phyloP scores from a whole-genome alignment of 2,113 vertebrate genomes.

The Daubentonia madagascariensis region DNA sequence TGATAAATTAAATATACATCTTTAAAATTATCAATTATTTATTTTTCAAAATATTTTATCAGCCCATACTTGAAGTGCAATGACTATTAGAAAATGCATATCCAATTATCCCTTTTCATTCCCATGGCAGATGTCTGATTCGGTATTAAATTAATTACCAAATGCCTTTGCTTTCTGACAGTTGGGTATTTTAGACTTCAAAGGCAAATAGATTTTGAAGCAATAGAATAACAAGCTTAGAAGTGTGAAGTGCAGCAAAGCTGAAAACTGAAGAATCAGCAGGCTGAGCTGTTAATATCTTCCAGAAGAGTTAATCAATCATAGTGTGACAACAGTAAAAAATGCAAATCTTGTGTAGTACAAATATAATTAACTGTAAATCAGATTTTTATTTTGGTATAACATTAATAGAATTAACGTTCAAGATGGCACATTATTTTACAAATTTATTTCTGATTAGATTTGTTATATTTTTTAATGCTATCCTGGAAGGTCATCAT shows the following conservation, averaged over 20 bases:
- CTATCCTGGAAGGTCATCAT: background rate
- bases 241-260: constrained; percentile 68
- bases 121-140: constrained; percentile 59
- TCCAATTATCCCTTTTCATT: constrained; percentile 49
- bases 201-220: constrained; percentile 75
- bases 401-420: background rate
- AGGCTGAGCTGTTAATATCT: constrained; percentile 40
- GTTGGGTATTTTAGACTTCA: constrained; percentile 66
- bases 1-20: background rate
- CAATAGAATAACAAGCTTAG: constrained; percentile 74
- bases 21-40: background rate
- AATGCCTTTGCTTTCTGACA: constrained; percentile 68
- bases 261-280: constrained; percentile 75
- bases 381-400: background rate
- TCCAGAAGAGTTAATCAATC: constrained; percentile 65
- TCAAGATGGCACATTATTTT: background rate
- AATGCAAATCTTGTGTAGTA: background rate
- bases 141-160: constrained; percentile 77
- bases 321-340: background rate
- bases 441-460: background rate
- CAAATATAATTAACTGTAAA: background rate
- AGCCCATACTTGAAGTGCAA: background rate
- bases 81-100: background rate
- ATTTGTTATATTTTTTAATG: background rate
- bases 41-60: background rate